Evolutionary conservation across 2,888 invertebrate species (phyloP).

Genomic region (Desoria tigrina): DNA sequence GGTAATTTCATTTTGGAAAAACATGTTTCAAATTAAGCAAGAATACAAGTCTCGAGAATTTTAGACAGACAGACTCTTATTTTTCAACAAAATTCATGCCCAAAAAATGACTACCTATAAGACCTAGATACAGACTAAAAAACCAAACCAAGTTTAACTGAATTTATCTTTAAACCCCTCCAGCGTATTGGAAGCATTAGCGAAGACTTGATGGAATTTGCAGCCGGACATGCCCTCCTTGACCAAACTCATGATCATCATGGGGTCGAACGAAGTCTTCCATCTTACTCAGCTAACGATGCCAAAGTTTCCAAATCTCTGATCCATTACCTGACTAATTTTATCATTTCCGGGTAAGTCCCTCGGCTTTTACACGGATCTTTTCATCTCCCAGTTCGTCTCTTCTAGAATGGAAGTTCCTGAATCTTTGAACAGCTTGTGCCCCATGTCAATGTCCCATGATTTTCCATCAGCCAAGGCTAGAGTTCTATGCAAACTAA

Average conservation of each 20-base stretch:
- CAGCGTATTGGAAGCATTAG: slow-evolving; percentile 53
- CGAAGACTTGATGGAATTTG: slow-evolving; percentile 52
- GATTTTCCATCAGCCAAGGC: no score
- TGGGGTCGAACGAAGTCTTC: slow-evolving; percentile 48
- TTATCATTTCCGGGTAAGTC: slow-evolving; percentile 52
- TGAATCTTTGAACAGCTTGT: no score
- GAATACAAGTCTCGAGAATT: no score
- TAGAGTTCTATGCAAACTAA: no score
- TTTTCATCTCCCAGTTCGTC: no score
- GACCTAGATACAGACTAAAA: background rate
- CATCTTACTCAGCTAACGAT: slow-evolving; percentile 49
- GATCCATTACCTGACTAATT: slow-evolving; percentile 53
- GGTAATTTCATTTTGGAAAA: no score
- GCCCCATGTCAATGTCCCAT: no score
- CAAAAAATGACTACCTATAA: background rate
- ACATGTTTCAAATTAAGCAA: no score
- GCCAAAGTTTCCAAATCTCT: slow-evolving; percentile 49
- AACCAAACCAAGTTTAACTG: background rate
- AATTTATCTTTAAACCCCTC: background rate
- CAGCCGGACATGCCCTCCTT: slow-evolving; percentile 52
- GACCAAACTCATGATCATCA: slow-evolving; percentile 35
- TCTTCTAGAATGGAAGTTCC: no score
- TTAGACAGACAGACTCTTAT: no score
- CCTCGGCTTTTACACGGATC: background rate
- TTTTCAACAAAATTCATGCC: no score